phyloP scores from a whole-genome alignment of 2,888 invertebrate genomes.

The Protonemura montana region DNA sequence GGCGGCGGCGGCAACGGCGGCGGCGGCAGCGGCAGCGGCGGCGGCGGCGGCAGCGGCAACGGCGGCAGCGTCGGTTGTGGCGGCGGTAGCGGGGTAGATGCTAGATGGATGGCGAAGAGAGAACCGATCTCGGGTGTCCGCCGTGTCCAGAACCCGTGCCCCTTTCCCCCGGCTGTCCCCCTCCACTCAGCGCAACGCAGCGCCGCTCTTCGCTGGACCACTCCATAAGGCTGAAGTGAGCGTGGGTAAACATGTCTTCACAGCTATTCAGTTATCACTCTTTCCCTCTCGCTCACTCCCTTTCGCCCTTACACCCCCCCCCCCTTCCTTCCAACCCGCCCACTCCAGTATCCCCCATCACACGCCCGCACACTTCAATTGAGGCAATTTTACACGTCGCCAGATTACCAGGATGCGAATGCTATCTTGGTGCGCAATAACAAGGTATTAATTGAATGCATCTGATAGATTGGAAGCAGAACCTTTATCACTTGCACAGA shows the following conservation, averaged over 20 bases:
- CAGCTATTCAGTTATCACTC: slow-evolving; percentile 32
- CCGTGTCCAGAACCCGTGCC: slow-evolving; percentile 9
- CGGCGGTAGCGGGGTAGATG: neutral
- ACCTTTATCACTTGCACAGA: neutral
- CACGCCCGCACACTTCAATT: slow-evolving; percentile 8
- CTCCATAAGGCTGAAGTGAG: slow-evolving; percentile 20
- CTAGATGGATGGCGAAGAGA: slow-evolving; percentile 12
- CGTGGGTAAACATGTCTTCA: slow-evolving; percentile 39
- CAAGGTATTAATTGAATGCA: neutral
- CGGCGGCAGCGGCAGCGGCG: neutral
- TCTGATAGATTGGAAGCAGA: too few relatives aligned
- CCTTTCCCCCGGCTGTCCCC: neutral
- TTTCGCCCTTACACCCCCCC: neutral
- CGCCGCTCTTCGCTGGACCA: neutral
- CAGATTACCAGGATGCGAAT: neutral
- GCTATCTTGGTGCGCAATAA: neutral
- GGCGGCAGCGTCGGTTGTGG: neutral
- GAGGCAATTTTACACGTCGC: neutral
- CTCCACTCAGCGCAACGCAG: slow-evolving; percentile 4
- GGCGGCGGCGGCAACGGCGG: slow-evolving; percentile 1
- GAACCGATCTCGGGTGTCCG: neutral
- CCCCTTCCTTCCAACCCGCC: neutral
- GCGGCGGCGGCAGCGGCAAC: slow-evolving; percentile 15
- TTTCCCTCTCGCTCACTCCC: slow-evolving; percentile 8
- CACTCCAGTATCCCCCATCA: neutral